These are phyloP conservation scores for Agrilus cyanescens DNA, from an alignment of 2,888 invertebrate genomes.

Conservation along the genomic window DNA sequence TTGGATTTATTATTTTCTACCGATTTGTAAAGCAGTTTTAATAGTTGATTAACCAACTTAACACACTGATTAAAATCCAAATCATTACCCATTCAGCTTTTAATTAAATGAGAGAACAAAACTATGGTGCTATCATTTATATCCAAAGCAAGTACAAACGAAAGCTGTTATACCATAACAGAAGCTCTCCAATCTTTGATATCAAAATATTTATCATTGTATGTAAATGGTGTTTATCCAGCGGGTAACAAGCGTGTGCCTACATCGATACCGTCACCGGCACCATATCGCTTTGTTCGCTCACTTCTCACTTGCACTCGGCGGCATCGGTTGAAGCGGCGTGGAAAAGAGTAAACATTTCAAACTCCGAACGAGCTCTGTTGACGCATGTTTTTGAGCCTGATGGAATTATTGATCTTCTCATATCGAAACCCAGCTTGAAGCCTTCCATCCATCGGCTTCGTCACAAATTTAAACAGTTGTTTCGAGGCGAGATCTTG, in stretches of 20 bases:
- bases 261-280: constrained; percentile 2
- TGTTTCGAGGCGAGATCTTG: no score
- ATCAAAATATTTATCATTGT: constrained; percentile 33
- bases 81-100: no score
- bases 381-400: constrained; percentile 52
- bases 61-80: no score
- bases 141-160: no score
- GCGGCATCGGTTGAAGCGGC: constrained; percentile 4
- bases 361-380: constrained; percentile 29
- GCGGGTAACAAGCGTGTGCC: constrained; percentile 30
- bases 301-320: constrained; percentile 4
- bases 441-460: no score
- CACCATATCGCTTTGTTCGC: not conserved
- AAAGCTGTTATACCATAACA: not conserved
- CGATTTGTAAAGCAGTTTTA: no score
- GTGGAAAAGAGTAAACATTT: constrained; percentile 16
- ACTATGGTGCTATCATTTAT: no score
- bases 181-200: constrained; percentile 24
- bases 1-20: no score
- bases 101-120: no score
- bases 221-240: constrained; percentile 37
- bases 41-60: no score
- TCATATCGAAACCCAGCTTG: no score
- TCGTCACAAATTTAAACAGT: no score
- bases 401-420: constrained; percentile 43